Base-by-base conservation (phyloP, 35 echinoderm and acorn worm genomes). In the Apostichopus parvimensis region DNA sequence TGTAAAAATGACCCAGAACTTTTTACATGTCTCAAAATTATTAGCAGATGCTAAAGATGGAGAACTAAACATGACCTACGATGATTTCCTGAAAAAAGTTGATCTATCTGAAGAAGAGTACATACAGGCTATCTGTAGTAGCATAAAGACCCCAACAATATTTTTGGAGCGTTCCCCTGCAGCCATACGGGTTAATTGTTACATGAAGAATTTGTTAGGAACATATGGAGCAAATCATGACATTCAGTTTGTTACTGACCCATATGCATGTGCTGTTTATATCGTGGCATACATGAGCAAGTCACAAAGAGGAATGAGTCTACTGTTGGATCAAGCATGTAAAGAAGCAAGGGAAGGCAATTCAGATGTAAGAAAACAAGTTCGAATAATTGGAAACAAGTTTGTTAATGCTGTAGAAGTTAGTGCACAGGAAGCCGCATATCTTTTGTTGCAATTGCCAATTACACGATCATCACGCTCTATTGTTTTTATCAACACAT, bases 231-330 rank as follows among this genome's bases (percentile, higher is more conserved):
- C 93, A 12, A 91, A 94, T 54, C 55, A 81, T 52, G 89, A 91
- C 62, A 60, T 94, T 5, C 87, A 94, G 72, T 91, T 79, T 94
- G n/a, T n/a, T n/a, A n/a, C n/a, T n/a, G n/a, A n/a, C n/a, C n/a
- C n/a, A n/a, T n/a, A n/a, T n/a, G n/a, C n/a, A n/a, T n/a, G n/a
- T n/a, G n/a, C n/a, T n/a, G n/a, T n/a, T n/a, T n/a, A n/a, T n/a
- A n/a, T n/a, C n/a, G 93, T 83, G 54, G 59, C 58, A 28, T 94
- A 94, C 70, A 88, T 94, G 26, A 90, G 86, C 34, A 94, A 79
- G 79, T 75, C 71, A 26, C 93, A 94, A 82, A 94, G 79, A 94
- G 93, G 93, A 26, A 90, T 94, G 93, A 90, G 93, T 54, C 57
- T 54, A 10, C 55, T 94, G 24, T 54, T 90, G 57, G 70, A 88